Evolutionary conservation across 2,888 invertebrate genomes (phyloP).

Genomic region (Nasonia oneida): DNA sequence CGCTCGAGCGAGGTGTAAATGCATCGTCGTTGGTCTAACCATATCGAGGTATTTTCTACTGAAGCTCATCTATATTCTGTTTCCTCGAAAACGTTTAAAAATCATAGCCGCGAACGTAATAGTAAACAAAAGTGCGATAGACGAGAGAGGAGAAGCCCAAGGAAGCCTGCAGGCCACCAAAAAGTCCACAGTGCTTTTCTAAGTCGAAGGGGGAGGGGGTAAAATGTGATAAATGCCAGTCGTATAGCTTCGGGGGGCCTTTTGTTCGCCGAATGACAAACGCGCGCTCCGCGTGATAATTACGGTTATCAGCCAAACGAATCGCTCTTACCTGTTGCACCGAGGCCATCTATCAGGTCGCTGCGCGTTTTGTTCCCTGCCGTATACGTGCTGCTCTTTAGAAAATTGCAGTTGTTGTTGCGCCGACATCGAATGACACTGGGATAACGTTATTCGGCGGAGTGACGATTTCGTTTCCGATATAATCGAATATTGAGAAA

Average conservation of each 20-base stretch:
- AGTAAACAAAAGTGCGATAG: not conserved
- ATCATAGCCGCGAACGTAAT: no score
- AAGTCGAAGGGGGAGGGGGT: constrained; percentile 66
- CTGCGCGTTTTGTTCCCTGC: not conserved
- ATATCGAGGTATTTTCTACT: not conserved
- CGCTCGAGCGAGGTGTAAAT: not conserved
- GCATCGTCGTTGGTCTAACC: not conserved
- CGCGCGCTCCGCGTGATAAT: constrained; percentile 69
- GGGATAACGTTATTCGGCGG: not conserved
- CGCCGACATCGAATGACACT: not conserved
- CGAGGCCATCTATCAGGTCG: constrained; percentile 47
- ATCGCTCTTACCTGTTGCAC: constrained; percentile 72
- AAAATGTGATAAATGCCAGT: constrained; percentile 73
- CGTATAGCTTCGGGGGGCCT: constrained; percentile 64
- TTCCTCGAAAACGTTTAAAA: no score
- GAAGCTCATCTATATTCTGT: not conserved
- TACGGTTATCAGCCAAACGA: constrained; percentile 74
- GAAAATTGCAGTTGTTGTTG: constrained; percentile 12
- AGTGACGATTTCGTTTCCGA: not conserved
- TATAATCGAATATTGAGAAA: not conserved
- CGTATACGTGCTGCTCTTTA: not conserved
- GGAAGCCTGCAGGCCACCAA: constrained; percentile 7
- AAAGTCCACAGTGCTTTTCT: constrained; percentile 62
- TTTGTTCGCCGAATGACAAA: constrained; percentile 74
- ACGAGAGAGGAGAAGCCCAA: not conserved